Evolutionary conservation across 2,113 vertebrate genomes (phyloP).

Genomic region (Chascanopsetta lugubris): DNA sequence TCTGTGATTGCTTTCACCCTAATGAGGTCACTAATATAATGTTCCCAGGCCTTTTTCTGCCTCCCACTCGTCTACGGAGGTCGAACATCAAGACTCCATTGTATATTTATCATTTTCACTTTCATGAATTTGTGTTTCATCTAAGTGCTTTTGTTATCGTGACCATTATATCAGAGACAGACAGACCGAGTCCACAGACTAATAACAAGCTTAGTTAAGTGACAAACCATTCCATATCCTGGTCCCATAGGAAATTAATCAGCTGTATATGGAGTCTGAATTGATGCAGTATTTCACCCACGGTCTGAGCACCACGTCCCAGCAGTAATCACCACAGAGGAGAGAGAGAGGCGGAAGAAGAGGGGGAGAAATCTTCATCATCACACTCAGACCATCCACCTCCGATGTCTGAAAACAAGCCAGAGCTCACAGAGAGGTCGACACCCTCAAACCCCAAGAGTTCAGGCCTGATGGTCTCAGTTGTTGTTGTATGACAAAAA

Average conservation of each 20-base stretch:
- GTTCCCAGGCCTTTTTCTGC: not conserved
- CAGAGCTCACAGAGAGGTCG: slow-evolving; percentile 18
- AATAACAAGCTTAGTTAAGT: slow-evolving; percentile 25
- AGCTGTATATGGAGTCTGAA: slow-evolving; percentile 15
- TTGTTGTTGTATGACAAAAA: not conserved
- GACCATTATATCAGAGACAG: not conserved
- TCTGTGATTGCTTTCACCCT: no score
- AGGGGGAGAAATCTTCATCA: slow-evolving; percentile 5
- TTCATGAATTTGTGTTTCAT: not conserved
- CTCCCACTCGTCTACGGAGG: not conserved
- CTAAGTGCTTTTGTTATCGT: not conserved
- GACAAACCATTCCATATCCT: slow-evolving; percentile 10
- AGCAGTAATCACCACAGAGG: not conserved
- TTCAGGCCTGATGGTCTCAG: slow-evolving; percentile 17
- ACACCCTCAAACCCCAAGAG: no score
- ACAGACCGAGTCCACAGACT: not conserved
- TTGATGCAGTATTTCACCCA: slow-evolving; percentile 32
- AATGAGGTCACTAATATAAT: not conserved
- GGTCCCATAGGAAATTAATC: slow-evolving; percentile 16
- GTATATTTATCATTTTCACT: not conserved
- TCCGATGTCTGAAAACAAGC: slow-evolving; percentile 25
- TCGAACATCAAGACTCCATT: not conserved
- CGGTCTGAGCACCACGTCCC: slow-evolving; percentile 13
- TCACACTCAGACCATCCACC: slow-evolving; percentile 20
- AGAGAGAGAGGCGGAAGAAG: slow-evolving; percentile 27